Evolutionary conservation across 2,113 vertebrate genomes (phyloP).

Genomic region (Gulo gulo): DNA sequence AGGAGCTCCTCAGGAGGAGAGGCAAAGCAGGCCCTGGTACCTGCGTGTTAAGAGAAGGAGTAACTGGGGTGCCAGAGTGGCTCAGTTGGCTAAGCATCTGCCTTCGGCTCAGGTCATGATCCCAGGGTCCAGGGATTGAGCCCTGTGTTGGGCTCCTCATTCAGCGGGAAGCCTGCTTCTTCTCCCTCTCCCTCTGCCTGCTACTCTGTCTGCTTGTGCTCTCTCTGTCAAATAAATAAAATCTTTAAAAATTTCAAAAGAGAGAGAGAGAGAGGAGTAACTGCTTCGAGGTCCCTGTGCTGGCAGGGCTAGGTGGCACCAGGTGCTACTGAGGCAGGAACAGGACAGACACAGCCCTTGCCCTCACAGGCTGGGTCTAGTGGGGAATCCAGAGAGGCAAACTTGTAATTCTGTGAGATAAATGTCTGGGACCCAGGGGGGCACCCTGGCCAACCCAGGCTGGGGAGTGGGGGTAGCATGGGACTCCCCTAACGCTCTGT

Average conservation of each 20-base stretch:
- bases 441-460: not conserved
- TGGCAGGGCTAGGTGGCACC: not conserved
- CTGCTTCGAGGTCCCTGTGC: not conserved
- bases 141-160: too few relatives aligned
- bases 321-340: not conserved
- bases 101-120: too few relatives aligned
- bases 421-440: not conserved
- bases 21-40: not conserved
- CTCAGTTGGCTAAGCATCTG: too few relatives aligned
- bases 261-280: not conserved
- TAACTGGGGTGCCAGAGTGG: not conserved
- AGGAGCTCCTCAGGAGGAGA: not conserved
- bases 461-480: accelerated
- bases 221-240: too few relatives aligned
- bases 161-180: too few relatives aligned
- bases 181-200: too few relatives aligned
- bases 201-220: too few relatives aligned
- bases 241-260: too few relatives aligned
- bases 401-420: not conserved
- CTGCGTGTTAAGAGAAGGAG: not conserved
- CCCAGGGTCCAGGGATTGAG: too few relatives aligned
- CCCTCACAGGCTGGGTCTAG: not conserved
- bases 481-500: not conserved
- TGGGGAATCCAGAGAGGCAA: not conserved
- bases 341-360: not conserved